A percentile compares a stretch with the other conserved stretches of the same genome.
phyloP scores from a whole-genome alignment of 1,140 invertebrate species.

The Campoletis sonorensis region DNA sequence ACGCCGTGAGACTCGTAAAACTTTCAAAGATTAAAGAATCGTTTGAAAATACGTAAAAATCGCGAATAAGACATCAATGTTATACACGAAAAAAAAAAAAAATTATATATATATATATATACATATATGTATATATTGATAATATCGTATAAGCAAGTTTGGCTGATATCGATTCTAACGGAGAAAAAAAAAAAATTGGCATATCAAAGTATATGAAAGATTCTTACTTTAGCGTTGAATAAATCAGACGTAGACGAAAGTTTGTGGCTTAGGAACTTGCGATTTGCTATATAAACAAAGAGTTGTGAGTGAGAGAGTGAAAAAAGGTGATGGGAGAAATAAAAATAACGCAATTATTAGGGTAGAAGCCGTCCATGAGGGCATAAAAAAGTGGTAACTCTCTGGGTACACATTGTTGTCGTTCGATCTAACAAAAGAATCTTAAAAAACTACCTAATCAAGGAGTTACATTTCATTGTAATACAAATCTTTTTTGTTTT shows the following conservation, averaged over 20 bases:
- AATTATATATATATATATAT: no score
- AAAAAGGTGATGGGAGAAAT: slow-evolving; percentile 33
- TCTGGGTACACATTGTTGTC: not conserved
- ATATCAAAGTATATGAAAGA: slow-evolving; percentile 11
- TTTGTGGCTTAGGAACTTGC: slow-evolving; percentile 14
- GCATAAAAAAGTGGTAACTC: slow-evolving; percentile 48
- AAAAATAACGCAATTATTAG: slow-evolving; percentile 61
- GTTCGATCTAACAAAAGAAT: slow-evolving; percentile 5
- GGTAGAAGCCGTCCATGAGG: slow-evolving; percentile 70
- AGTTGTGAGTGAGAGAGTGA: slow-evolving; percentile 42
- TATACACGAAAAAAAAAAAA: slow-evolving; percentile 17
- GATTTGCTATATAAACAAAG: slow-evolving; percentile 24
- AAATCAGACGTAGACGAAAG: not conserved
- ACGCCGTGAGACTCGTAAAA: not conserved
- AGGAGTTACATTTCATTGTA: not conserved
- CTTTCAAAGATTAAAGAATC: slow-evolving; percentile 9
- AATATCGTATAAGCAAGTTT: slow-evolving; percentile 9
- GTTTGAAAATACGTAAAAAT: slow-evolving; percentile 26
- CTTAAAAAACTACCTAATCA: not conserved
- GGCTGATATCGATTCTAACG: not conserved
- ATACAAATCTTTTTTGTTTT: no score
- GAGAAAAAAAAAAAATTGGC: slow-evolving; percentile 29
- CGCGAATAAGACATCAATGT: not conserved
- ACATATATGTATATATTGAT: slow-evolving; percentile 18
- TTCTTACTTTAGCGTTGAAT: not conserved